These are phyloP conservation scores for Aldrovandia affinis DNA, from an alignment of 2,797 vertebrate genomes.

Conservation along the genomic window DNA sequence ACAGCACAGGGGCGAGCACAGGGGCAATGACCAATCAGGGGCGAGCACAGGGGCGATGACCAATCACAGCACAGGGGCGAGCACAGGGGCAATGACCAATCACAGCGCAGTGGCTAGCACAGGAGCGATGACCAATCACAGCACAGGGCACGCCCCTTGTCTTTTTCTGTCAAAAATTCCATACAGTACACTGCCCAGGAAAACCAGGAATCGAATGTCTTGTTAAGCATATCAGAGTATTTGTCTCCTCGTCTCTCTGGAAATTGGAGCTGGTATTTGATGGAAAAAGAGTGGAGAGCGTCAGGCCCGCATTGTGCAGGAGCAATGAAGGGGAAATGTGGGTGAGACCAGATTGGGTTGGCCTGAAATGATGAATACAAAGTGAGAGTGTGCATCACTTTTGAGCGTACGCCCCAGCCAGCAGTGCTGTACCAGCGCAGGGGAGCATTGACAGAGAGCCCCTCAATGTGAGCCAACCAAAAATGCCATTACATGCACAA, in stretches of 20 bases:
- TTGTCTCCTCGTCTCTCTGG: background rate
- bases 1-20: background rate
- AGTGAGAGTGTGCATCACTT: background rate
- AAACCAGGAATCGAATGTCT: background rate
- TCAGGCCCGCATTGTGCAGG: background rate
- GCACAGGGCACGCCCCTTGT: no score
- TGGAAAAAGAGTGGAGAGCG: background rate
- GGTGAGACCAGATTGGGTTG: background rate
- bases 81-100: no score
- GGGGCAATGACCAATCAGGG: no score
- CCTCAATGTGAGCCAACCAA: conserved; percentile 48
- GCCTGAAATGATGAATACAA: background rate
- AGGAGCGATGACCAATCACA: no score
- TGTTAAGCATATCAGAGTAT: background rate
- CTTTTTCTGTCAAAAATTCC: background rate
- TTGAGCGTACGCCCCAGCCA: background rate
- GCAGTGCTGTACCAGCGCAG: background rate
- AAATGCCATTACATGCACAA: conserved; percentile 66
- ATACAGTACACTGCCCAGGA: conserved; percentile 48
- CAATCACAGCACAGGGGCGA: no score
- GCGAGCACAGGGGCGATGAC: no score
- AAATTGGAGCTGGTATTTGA: background rate
- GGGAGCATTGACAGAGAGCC: conserved; percentile 23
- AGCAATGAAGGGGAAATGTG: conserved; percentile 6
- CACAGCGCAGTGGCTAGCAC: no score